Percentiles rank a stretch among this genome's conserved stretches.
Conservation (phyloP, 2,797 vertebrate genomes). For the Trematomus bernacchii region DNA sequence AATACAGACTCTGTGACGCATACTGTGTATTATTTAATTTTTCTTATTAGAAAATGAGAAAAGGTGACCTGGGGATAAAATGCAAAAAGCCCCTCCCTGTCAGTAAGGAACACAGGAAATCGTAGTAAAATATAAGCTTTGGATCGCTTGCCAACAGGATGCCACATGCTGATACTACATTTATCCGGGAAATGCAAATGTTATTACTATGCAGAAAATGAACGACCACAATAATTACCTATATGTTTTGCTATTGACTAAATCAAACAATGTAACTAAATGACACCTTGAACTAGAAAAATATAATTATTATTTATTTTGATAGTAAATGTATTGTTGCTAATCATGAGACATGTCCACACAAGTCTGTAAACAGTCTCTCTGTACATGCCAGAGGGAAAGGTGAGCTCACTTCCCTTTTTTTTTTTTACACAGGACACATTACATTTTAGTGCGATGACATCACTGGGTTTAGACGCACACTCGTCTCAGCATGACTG, state of each 20-base stretch:
- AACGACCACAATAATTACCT: background rate
- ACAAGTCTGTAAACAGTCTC: conserved; percentile 21
- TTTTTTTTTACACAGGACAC: conserved; percentile 34
- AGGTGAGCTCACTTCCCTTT: conserved; percentile 64
- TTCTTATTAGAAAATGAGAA: background rate
- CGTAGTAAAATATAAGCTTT: background rate
- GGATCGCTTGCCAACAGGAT: conserved; percentile 23
- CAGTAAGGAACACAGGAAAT: conserved; percentile 8
- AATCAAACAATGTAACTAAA: background rate
- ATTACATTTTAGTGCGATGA: conserved; percentile 66
- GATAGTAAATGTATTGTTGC: conserved; percentile 4
- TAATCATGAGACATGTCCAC: conserved; percentile 9
- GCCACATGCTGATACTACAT: conserved; percentile 10
- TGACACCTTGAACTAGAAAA: background rate
- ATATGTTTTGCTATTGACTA: conserved; percentile 16
- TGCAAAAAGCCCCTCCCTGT: background rate
- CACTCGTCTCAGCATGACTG: conserved; percentile 60
- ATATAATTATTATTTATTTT: background rate
- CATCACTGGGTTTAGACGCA: conserved; percentile 60
- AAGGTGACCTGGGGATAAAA: background rate
- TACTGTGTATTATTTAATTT: background rate
- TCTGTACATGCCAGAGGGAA: conserved; percentile 43
- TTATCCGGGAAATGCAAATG: conserved; percentile 22
- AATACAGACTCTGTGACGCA: background rate
- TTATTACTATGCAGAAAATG: background rate